Evolutionary conservation across 2,797 vertebrate species (phyloP).

Genomic region (Ceryle rudis): DNA sequence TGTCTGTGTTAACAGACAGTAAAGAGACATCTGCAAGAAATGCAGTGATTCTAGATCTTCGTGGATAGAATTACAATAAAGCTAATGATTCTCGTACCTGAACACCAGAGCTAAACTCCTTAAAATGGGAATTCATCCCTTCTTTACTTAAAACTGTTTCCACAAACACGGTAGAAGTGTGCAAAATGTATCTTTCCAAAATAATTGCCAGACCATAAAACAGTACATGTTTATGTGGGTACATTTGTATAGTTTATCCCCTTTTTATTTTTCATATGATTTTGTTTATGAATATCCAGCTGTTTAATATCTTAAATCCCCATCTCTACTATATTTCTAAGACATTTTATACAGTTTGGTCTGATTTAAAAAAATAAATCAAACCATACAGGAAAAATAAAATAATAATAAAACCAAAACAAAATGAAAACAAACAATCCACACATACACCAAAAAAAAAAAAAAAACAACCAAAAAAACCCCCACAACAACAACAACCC

Average conservation of each 20-base stretch:
- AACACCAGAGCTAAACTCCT: not conserved
- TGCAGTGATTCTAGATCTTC: not conserved
- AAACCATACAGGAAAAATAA: too few relatives aligned
- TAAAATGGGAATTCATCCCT: not conserved
- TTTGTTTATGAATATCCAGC: not conserved
- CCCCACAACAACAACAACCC: too few relatives aligned
- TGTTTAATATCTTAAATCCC: not conserved
- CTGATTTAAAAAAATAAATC: not conserved
- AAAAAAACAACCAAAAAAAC: too few relatives aligned
- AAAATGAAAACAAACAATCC: too few relatives aligned
- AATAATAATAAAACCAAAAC: too few relatives aligned
- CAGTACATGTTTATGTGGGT: not conserved
- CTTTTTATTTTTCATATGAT: not conserved
- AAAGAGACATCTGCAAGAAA: not conserved
- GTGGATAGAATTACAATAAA: conserved; percentile 36
- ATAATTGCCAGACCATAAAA: not conserved
- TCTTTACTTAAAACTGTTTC: not conserved
- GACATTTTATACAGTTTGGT: not conserved
- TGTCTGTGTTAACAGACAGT: conserved; percentile 27
- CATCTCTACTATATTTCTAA: not conserved
- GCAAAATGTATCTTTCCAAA: not conserved
- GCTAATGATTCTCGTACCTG: not conserved
- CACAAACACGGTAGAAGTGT: not conserved
- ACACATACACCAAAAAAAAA: too few relatives aligned
- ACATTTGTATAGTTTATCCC: not conserved